These are phyloP conservation scores for Aphrophora alni DNA, from an alignment of 2,888 invertebrate species.

Conservation along the genomic window DNA sequence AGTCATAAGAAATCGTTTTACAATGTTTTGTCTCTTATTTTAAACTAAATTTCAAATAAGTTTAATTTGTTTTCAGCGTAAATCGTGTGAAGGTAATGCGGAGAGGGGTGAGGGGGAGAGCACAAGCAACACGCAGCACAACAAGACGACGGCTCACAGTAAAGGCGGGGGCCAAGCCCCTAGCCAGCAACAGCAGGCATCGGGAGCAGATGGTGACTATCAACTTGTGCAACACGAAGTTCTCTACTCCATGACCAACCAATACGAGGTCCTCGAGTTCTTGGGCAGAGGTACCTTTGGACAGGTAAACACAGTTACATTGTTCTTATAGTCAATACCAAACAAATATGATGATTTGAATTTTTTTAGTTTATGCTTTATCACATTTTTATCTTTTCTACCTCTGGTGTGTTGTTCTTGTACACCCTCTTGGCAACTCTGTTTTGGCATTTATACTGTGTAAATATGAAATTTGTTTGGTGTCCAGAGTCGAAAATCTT, in stretches of 20 bases:
- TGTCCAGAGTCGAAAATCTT: no score
- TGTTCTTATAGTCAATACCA: no score
- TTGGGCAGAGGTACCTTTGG: slow-evolving; percentile 99
- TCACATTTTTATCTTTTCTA: no score
- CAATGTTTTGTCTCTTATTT: no score
- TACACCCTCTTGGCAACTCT: no score
- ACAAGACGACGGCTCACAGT: slow-evolving; percentile 76
- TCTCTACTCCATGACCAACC: slow-evolving; percentile 94
- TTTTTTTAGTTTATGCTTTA: no score
- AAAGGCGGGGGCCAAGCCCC: slow-evolving; percentile 67
- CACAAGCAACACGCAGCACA: slow-evolving; percentile 59
- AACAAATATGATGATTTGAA: no score
- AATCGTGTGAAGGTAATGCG: slow-evolving; percentile 70
- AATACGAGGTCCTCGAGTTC: slow-evolving; percentile 95
- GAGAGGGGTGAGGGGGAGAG: slow-evolving; percentile 60
- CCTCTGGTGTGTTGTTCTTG: no score
- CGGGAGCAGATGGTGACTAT: slow-evolving; percentile 95
- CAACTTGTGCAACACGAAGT: slow-evolving; percentile 97
- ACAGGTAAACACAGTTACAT: slow-evolving; percentile 59
- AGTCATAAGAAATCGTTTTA: no score
- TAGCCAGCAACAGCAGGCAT: slow-evolving; percentile 57
- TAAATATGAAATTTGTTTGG: no score
- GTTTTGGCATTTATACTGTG: no score
- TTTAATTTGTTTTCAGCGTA: slow-evolving; percentile 61
- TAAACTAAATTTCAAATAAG: no score